phyloP scores from a whole-genome alignment of 1,140 invertebrate genomes.

The Bombus ignitus region DNA sequence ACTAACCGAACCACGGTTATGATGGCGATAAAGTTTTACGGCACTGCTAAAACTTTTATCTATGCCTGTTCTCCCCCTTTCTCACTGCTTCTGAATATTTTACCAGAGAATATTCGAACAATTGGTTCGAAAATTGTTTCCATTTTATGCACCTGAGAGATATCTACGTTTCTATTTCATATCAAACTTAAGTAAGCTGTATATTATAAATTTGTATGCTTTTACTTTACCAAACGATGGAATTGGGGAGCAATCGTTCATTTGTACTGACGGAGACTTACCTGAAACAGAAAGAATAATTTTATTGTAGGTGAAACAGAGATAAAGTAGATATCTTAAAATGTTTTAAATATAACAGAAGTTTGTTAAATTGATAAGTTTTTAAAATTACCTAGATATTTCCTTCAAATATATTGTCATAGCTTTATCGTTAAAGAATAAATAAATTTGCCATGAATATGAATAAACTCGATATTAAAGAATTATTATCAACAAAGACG shows the following conservation, averaged over 20 bases:
- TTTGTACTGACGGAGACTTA: constrained; percentile 31
- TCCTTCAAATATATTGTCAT: not conserved
- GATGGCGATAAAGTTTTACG: constrained; percentile 61
- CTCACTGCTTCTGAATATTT: constrained; percentile 46
- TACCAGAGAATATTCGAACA: constrained; percentile 21
- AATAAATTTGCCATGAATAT: not conserved
- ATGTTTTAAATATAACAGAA: too few species aligned
- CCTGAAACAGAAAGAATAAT: constrained; percentile 56
- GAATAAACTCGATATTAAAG: not conserved
- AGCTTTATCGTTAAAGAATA: too few species aligned
- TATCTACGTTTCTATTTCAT: not conserved
- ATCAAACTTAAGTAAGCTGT: not conserved
- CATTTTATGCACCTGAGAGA: not conserved
- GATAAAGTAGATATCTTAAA: too few species aligned
- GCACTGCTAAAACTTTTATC: constrained; percentile 63
- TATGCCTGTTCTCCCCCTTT: constrained; percentile 3
- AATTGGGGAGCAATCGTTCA: not conserved
- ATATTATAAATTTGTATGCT: not conserved
- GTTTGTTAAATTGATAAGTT: too few species aligned
- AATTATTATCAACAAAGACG: not conserved
- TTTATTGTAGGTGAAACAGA: too few species aligned
- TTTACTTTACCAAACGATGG: constrained; percentile 9
- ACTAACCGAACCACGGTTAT: constrained; percentile 54
- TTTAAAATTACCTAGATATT: not conserved
- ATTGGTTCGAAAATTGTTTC: not conserved